Percentiles rank a stretch among this genome's conserved stretches.
Conservation (phyloP, 2,888 invertebrate genomes). For the Lasioglossum morio region DNA sequence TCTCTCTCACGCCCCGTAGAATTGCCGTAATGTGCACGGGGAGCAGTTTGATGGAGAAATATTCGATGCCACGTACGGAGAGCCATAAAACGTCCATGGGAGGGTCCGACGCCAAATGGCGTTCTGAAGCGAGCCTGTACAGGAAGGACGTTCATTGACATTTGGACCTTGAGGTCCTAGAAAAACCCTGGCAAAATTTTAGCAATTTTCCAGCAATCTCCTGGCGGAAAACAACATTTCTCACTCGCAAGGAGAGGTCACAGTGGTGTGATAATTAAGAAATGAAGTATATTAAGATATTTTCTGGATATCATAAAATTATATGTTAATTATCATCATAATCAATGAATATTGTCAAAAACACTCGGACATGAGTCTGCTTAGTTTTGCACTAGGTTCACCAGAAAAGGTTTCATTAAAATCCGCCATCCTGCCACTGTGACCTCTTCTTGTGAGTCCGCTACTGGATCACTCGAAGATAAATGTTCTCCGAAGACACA, state of each 20-base stretch:
- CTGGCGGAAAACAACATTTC: conserved; percentile 49
- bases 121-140: conserved; percentile 68
- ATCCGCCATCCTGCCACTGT: too few relatives aligned
- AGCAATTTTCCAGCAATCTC: neutral
- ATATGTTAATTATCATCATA: too few relatives aligned
- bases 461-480: conserved; percentile 62
- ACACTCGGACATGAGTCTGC: too few relatives aligned
- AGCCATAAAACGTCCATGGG: conserved; percentile 77
- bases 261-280: too few relatives aligned
- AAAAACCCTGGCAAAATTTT: neutral
- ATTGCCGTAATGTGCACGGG: conserved; percentile 71
- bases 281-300: too few relatives aligned
- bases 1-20: conserved; percentile 57
- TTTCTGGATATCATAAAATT: too few relatives aligned
- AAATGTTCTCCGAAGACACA: conserved; percentile 68
- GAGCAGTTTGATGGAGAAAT: conserved; percentile 74
- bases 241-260: neutral
- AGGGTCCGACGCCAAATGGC: conserved; percentile 72
- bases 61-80: conserved; percentile 74
- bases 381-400: too few relatives aligned
- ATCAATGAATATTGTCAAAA: too few relatives aligned
- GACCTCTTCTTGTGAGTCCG: conserved; percentile 34
- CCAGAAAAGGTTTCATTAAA: too few relatives aligned
- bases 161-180: conserved; percentile 62
- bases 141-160: conserved; percentile 76